Percentiles rank a stretch among this genome's conserved stretches.
These are phyloP conservation scores for Petaurus breviceps DNA, from an alignment of 2,113 vertebrate species.

Conservation along the genomic window DNA sequence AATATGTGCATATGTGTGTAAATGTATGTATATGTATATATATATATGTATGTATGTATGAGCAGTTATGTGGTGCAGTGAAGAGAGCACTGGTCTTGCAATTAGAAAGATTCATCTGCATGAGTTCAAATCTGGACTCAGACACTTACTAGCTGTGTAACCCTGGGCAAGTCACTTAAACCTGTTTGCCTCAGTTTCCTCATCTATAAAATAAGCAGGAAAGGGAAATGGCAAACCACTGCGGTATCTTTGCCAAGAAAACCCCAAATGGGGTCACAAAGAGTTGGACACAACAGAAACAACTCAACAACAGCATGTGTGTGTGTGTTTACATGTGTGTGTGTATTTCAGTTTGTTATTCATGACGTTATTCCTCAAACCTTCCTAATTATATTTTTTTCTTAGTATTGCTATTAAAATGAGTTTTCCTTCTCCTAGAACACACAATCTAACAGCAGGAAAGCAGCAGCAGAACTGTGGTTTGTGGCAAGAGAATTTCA, in stretches of 20 bases:
- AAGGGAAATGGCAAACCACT: not conserved
- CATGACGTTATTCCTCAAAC: not conserved
- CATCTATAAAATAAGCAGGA: not conserved
- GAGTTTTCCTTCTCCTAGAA: not conserved
- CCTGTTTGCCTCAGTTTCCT: not conserved
- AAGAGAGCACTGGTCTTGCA: too few species aligned
- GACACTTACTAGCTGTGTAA: not conserved
- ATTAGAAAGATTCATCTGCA: not conserved
- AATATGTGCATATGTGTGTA: not conserved
- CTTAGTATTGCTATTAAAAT: constrained; percentile 14
- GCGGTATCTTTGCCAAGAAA: not conserved
- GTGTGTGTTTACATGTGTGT: not conserved
- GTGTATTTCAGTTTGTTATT: not conserved
- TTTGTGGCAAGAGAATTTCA: constrained; percentile 28
- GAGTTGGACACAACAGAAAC: too few species aligned
- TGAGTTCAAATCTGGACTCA: not conserved
- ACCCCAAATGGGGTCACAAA: not conserved
- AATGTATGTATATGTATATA: not conserved
- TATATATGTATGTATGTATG: not conserved
- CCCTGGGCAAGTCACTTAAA: not conserved
- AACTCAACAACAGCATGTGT: not conserved
- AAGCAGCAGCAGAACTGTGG: not conserved
- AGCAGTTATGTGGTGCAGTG: too few species aligned
- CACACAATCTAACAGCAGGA: constrained; percentile 10
- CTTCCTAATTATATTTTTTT: constrained; percentile 34